Percentiles rank a stretch among this genome's conserved stretches.
Evolutionary conservation across 1,140 invertebrate species (phyloP).

Genomic region (Orius laevigatus): DNA sequence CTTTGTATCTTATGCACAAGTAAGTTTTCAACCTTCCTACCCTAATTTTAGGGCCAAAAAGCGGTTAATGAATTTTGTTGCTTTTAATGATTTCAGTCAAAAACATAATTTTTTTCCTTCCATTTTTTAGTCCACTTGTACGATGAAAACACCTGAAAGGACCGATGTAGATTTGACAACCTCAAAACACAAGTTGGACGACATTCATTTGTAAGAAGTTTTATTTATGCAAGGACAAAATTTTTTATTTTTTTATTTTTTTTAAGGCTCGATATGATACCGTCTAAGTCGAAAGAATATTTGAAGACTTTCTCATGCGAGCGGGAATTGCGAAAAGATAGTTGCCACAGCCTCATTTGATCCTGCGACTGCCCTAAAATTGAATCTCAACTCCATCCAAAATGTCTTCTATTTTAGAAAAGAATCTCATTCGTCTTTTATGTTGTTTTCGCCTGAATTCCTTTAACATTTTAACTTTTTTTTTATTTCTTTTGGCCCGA

Average conservation of each 20-base stretch:
- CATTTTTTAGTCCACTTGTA: constrained; percentile 23
- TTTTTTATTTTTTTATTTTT: background rate
- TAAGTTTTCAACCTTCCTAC: constrained; percentile 16
- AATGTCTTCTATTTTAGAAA: too few relatives aligned
- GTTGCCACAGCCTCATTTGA: constrained; percentile 11
- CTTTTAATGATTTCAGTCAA: too few relatives aligned
- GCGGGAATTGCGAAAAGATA: constrained; percentile 1
- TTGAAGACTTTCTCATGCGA: constrained; percentile 9
- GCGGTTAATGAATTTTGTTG: background rate
- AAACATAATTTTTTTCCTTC: too few relatives aligned
- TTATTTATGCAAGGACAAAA: background rate
- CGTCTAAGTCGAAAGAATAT: constrained; percentile 8
- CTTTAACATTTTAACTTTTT: too few relatives aligned
- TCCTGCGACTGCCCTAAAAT: constrained; percentile 1
- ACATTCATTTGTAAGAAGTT: constrained; percentile 8
- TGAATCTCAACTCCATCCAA: too few relatives aligned
- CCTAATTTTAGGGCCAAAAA: constrained; percentile 1
- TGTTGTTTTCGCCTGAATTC: too few relatives aligned
- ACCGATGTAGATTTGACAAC: constrained; percentile 18
- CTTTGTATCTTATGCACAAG: constrained; percentile 31
- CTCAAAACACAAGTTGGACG: constrained; percentile 6
- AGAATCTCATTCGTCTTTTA: too few relatives aligned
- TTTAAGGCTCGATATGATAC: background rate
- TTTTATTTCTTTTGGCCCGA: too few relatives aligned
- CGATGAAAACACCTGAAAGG: constrained; percentile 20